Conservation (phyloP, 2,113 vertebrate genomes). For the Nesogale talazaci region DNA sequence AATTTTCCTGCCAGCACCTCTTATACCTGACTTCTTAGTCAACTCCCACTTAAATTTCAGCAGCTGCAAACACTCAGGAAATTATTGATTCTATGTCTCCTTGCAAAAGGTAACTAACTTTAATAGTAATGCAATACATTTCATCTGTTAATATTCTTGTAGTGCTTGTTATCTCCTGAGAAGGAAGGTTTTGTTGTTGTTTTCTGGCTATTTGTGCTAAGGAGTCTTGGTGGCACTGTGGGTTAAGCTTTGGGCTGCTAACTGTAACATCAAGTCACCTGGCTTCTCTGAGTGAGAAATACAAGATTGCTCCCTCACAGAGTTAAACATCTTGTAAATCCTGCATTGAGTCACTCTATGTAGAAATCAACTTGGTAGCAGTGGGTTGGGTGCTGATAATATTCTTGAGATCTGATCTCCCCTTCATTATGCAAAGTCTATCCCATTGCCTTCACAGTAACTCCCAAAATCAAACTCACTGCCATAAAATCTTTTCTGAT, state of each 20-base stretch:
- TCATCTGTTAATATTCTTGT: conserved; percentile 61
- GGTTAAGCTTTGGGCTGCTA: too few species aligned
- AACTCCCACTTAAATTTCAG: conserved; percentile 61
- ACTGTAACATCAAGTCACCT: too few species aligned
- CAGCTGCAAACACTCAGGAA: conserved; percentile 73
- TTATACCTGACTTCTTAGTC: conserved; percentile 73
- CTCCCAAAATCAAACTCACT: too few species aligned
- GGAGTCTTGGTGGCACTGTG: too few species aligned
- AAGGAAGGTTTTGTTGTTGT: background rate
- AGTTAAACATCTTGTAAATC: too few species aligned
- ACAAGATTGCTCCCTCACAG: too few species aligned
- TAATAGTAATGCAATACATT: conserved; percentile 69
- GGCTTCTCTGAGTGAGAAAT: too few species aligned
- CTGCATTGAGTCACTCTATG: too few species aligned
- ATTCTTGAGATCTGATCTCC: conserved; percentile 43
- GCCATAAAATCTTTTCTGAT: too few species aligned
- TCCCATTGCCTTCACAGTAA: too few species aligned
- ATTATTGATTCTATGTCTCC: conserved; percentile 77
- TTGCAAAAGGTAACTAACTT: conserved; percentile 81
- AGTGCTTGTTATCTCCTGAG: conserved; percentile 14
- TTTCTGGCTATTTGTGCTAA: conserved; percentile 41
- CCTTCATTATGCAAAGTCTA: background rate
- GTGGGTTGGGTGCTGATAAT: background rate
- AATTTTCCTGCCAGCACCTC: conserved; percentile 75
- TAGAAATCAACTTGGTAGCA: too few species aligned